These are phyloP conservation scores for Nephotettix cincticeps DNA, from an alignment of 1,140 invertebrate genomes.

Conservation along the genomic window DNA sequence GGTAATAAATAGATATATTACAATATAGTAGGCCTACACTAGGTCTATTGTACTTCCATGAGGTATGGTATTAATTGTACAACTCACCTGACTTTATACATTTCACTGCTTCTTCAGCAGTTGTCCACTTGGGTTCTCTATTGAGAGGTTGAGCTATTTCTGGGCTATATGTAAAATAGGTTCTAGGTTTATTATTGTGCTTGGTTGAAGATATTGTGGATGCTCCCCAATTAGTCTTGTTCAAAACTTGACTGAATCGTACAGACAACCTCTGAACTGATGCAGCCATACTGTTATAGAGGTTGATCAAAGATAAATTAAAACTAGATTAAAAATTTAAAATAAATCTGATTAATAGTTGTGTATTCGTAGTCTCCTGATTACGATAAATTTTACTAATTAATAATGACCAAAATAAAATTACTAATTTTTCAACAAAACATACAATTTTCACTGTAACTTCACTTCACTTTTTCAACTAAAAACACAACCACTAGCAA, in stretches of 20 bases:
- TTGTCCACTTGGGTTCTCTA: conserved; percentile 49
- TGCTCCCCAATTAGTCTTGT: conserved; percentile 25
- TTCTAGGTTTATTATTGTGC: conserved; percentile 23
- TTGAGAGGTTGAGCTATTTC: conserved; percentile 49
- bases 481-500: no score
- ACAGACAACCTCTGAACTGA: conserved; percentile 23
- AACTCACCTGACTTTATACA: conserved; percentile 50
- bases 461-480: no score
- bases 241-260: conserved; percentile 13
- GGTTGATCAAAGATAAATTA: neutral
- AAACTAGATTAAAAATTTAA: neutral
- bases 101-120: conserved; percentile 49
- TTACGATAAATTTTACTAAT: no score
- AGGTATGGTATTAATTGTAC: no score
- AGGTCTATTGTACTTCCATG: no score
- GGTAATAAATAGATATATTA: no score
- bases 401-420: no score
- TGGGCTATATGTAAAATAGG: conserved; percentile 38
- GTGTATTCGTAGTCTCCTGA: no score
- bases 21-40: no score
- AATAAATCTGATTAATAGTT: no score
- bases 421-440: no score
- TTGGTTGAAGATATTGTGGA: conserved; percentile 24
- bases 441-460: no score
- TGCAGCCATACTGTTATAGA: conserved; percentile 2